Conservation (phyloP, 2,113 vertebrate species). For the Sinocyclocheilus rhinocerous region DNA sequence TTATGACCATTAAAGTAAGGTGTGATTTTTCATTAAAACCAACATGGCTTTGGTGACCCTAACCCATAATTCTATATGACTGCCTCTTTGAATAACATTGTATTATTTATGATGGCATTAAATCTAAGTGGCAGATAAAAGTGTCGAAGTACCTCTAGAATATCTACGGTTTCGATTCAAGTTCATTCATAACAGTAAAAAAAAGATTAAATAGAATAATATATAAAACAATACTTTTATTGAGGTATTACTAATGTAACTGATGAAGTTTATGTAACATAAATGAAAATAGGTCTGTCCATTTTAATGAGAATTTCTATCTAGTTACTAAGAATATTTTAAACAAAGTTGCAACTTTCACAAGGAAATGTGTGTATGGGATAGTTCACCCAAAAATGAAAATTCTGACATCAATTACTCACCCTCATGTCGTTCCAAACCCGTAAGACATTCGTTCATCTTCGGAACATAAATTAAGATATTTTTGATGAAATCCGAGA, state of each 20-base stretch:
- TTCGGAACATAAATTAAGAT: no score
- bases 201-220: not conserved
- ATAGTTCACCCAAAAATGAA: no score
- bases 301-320: not conserved
- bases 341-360: no score
- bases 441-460: no score
- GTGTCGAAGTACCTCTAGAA: not conserved
- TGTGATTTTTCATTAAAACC: not conserved
- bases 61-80: not conserved
- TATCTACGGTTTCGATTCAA: not conserved
- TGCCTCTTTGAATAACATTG: not conserved
- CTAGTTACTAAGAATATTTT: no score
- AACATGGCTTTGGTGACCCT: not conserved
- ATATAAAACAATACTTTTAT: no score
- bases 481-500: no score
- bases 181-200: not conserved
- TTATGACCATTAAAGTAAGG: not conserved
- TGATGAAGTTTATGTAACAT: not conserved
- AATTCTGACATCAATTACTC: no score
- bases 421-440: no score
- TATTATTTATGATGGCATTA: not conserved
- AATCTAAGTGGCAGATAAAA: not conserved
- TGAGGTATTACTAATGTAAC: not conserved
- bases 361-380: no score
- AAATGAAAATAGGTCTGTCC: no score